phyloP scores from a whole-genome alignment of 2,113 vertebrate species.

The Neolamprologus modestus region DNA sequence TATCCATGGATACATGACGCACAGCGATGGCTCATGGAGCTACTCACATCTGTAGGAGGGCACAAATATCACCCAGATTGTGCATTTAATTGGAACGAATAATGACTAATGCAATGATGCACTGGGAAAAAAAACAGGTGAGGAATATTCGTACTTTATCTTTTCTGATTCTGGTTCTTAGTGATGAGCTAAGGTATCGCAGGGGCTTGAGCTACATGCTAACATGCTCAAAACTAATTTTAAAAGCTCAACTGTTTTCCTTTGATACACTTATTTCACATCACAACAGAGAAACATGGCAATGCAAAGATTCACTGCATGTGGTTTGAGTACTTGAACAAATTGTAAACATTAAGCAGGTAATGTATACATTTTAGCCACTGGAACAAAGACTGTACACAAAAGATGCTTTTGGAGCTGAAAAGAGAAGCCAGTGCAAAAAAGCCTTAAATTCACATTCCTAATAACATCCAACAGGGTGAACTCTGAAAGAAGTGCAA shows the following conservation, averaged over 20 bases:
- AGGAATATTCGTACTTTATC: background rate
- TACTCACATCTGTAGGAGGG: background rate
- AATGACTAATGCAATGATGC: background rate
- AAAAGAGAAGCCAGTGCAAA: background rate
- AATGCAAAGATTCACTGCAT: background rate
- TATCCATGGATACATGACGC: background rate
- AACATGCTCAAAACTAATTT: background rate
- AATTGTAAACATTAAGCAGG: background rate
- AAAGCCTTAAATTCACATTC: background rate
- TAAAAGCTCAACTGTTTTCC: background rate
- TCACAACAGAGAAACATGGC: background rate
- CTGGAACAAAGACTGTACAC: background rate
- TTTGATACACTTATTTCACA: background rate
- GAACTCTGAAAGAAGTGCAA: background rate
- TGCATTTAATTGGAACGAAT: background rate
- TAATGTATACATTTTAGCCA: background rate
- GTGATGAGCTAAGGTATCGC: background rate
- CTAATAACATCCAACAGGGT: background rate
- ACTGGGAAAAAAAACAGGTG: background rate
- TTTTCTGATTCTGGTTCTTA: background rate
- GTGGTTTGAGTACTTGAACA: background rate
- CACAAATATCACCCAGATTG: background rate
- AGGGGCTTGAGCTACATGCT: background rate
- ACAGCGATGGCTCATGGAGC: background rate
- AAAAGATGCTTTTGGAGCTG: background rate